These are phyloP conservation scores for Melinopterus prodromus DNA, from an alignment of 2,888 invertebrate species.

Conservation along the genomic window DNA sequence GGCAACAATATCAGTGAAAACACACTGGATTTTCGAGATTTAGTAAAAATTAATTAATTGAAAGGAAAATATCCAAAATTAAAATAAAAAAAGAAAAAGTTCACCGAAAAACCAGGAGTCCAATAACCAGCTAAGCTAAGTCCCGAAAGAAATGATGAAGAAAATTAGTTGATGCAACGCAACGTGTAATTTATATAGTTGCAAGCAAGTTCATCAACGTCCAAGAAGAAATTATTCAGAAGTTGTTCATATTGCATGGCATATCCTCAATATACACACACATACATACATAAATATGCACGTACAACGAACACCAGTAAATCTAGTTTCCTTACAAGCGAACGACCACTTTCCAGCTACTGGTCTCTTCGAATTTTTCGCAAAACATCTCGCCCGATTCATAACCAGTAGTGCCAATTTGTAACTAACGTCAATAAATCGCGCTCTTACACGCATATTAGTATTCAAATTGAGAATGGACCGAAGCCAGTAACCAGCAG, in stretches of 20 bases:
- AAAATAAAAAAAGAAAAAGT: too few species aligned
- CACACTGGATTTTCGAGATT: too few species aligned
- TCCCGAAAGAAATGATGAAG: too few species aligned
- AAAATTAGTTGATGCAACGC: too few species aligned
- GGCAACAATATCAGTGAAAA: too few species aligned
- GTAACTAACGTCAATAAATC: not conserved
- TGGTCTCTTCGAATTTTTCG: not conserved
- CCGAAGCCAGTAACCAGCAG: not conserved
- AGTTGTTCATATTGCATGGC: not conserved
- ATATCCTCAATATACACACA: not conserved
- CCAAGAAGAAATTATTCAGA: too few species aligned
- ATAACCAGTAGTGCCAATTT: not conserved
- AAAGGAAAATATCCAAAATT: too few species aligned
- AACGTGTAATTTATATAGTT: too few species aligned
- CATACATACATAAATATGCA: constrained; percentile 9
- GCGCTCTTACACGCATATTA: not conserved
- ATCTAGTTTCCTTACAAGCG: not conserved
- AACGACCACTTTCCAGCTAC: not conserved
- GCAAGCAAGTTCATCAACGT: too few species aligned
- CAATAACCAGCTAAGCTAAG: too few species aligned
- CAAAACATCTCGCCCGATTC: not conserved
- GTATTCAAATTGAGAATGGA: not conserved
- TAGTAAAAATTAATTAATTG: too few species aligned
- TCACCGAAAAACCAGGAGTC: too few species aligned
- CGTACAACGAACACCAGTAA: not conserved